Conservation (phyloP, 2,888 invertebrate species). For the Dynastes maya region DNA sequence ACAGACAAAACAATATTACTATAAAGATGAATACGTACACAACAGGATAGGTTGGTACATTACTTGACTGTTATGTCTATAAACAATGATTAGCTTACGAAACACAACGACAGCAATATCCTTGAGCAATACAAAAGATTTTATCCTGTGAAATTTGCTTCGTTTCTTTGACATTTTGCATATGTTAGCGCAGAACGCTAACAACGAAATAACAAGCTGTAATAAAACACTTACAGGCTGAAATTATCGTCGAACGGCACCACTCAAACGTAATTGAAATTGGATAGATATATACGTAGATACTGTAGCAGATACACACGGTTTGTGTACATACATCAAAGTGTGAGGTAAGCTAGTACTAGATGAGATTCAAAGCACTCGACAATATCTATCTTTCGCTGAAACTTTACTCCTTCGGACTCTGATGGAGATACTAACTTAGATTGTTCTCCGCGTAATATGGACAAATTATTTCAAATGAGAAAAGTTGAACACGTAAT, state of each 20-base stretch:
- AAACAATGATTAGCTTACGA: no score
- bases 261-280: constrained; percentile 7
- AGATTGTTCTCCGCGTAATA: background rate
- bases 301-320: background rate
- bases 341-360: background rate
- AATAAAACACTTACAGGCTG: background rate
- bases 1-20: no score
- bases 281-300: background rate
- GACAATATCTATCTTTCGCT: background rate
- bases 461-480: constrained; percentile 20
- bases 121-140: no score
- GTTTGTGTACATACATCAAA: background rate
- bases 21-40: no score
- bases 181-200: background rate
- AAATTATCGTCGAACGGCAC: background rate
- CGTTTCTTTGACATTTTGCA: no score
- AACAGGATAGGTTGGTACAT: no score
- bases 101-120: no score
- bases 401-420: background rate
- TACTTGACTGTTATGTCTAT: no score
- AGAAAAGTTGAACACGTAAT: constrained; percentile 22
- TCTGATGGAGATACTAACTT: background rate
- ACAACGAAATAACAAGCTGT: background rate
- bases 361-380: constrained; percentile 9
- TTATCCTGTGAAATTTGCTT: no score